A percentile compares a stretch with the other conserved stretches of the same genome.
Evolutionary conservation across 1,140 invertebrate genomes (phyloP).

Genomic region (Meloidogyne floridensis): DNA sequence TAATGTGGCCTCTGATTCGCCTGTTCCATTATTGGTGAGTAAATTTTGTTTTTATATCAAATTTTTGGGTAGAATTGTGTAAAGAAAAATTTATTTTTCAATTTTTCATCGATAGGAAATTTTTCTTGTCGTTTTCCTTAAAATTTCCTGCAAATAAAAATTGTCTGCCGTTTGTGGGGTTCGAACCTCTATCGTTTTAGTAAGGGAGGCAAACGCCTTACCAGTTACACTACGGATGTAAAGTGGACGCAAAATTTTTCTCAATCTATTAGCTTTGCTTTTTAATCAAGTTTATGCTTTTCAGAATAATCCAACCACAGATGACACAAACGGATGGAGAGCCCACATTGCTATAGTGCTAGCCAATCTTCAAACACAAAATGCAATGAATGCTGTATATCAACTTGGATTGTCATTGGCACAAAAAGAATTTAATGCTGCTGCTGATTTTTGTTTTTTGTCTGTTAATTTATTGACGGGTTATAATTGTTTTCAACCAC

Average conservation of each 20-base stretch:
- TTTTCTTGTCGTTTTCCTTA: no score
- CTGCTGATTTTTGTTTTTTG: slow-evolving; percentile 57
- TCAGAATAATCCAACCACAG: slow-evolving; percentile 38
- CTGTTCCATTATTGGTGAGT: slow-evolving; percentile 51
- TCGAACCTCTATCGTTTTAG: no score
- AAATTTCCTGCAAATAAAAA: no score
- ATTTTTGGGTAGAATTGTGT: not conserved
- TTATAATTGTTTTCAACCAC: slow-evolving; percentile 40
- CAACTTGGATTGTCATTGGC: slow-evolving; percentile 53
- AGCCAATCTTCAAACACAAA: slow-evolving; percentile 50
- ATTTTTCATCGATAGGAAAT: no score
- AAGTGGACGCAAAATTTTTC: not conserved
- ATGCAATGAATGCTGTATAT: slow-evolving; percentile 53
- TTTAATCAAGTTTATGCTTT: no score
- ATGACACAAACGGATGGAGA: slow-evolving; percentile 49
- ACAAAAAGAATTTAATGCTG: slow-evolving; percentile 52
- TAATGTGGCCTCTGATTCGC: slow-evolving; percentile 47
- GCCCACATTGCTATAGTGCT: slow-evolving; percentile 55
- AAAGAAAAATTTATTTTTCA: not conserved
- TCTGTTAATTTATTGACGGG: slow-evolving; percentile 53
- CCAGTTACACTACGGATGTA: no score
- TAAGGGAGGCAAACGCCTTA: no score
- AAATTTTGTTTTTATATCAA: not conserved
- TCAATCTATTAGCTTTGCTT: not conserved
- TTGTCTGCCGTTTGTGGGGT: no score